Evolutionary conservation across 2,888 invertebrate species (phyloP), one percentile per base, ranked within the genome.

Genomic region (Strigamia crassipes): DNA sequence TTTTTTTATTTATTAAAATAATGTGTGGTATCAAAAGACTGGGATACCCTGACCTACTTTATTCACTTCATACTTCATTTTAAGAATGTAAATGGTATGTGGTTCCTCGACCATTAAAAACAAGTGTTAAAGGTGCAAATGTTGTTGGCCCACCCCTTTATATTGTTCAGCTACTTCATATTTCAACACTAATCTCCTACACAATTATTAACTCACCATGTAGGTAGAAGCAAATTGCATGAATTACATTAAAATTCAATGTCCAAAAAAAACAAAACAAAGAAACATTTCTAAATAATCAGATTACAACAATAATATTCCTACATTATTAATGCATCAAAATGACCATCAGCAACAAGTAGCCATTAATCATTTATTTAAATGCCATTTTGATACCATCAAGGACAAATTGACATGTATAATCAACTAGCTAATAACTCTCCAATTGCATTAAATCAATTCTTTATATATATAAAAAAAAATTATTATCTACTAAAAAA

Each of bases 11-110:
- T 31, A 13, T 73, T 31, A 73, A 23, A 31, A 8, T 23, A 15
- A 27, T 31, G 31, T 23, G 23, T 31, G 73, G 31, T 56, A 31
- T 73, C 12, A 73, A 23, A 27, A 27, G 73, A 73, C 73, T 73
- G 73, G 73, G 73, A 73, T 27, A 73, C 73, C 73, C 73, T 73
- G 73, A 73, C 73, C 73, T 31, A 73, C 13, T 73, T 73, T 73
- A 73, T 31, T 73, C 31, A 73, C 8, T 73, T 73, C 73, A 73
- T 73, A 27, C 27, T 31, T 27, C 27, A 73, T 27, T 27, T 31
- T 73, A 73, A 31, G 73, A 73, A 73, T 73, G 73, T 73, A 31
- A 31, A 73, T 73, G 31, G 73, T 56, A 56, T 56, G 56, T 56
- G 21, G 56, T 56, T 56, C 56, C 18, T 56, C 56, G 21, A 56